Percentiles rank a stretch among this genome's conserved stretches.
These are phyloP conservation scores for Brotogeris chrysoptera DNA, from an alignment of 2,797 vertebrate species.

Conservation along the genomic window DNA sequence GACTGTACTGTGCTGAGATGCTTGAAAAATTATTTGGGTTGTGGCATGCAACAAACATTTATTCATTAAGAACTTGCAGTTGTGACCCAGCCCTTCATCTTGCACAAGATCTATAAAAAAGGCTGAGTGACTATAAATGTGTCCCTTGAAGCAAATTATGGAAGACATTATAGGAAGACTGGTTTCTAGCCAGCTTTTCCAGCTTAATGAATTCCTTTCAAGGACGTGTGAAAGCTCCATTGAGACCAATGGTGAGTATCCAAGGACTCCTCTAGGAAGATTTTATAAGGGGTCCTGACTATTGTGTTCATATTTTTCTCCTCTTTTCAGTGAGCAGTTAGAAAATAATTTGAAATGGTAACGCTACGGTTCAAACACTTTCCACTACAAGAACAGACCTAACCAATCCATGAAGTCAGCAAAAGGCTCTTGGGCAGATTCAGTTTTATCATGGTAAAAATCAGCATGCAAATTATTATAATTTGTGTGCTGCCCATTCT, in stretches of 20 bases:
- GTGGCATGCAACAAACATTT: conserved; percentile 50
- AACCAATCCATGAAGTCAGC: neutral
- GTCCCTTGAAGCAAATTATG: conserved; percentile 63
- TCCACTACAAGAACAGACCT: neutral
- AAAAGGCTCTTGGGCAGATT: neutral
- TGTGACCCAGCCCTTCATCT: conserved; percentile 45
- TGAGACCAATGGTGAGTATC: conserved; percentile 48
- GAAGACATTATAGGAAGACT: conserved; percentile 43
- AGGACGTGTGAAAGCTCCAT: conserved; percentile 23
- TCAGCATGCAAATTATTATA: neutral
- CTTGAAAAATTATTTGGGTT: conserved; percentile 47
- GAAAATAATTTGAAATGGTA: neutral
- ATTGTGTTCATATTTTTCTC: conserved; percentile 36
- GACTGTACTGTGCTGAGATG: neutral
- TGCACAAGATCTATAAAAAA: conserved; percentile 60
- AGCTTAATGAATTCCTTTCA: conserved; percentile 61
- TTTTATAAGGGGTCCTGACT: neutral
- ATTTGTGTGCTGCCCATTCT: neutral
- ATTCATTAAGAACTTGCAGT: conserved; percentile 44
- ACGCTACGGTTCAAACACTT: neutral
- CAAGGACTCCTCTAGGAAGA: conserved; percentile 19
- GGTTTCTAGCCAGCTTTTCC: conserved; percentile 51
- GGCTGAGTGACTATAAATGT: conserved; percentile 47
- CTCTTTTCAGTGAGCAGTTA: conserved; percentile 17
- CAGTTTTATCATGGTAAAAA: neutral